Evolutionary conservation across 2,797 vertebrate genomes (phyloP), one percentile per base, ranked within the genome.

Genomic region (Orestias chungarensis): DNA sequence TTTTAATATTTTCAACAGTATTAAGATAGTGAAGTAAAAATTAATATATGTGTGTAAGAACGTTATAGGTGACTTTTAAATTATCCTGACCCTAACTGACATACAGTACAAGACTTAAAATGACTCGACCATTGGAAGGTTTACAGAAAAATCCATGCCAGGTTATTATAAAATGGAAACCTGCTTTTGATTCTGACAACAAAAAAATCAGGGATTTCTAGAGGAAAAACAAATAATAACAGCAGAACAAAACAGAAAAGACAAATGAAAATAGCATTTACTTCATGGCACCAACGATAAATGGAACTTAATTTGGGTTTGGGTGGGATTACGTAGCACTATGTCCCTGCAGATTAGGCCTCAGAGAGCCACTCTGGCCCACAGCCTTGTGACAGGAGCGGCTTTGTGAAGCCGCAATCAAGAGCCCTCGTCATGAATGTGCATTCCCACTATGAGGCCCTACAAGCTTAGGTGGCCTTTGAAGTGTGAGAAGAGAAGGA

Each of bases 401-500:
- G 89, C 85, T 91, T 86, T 85, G 79, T 83, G 78, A 76, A 76
- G 83, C 74, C 74, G 81, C 84, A 90, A 90, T 91, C 84, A 90
- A 90, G 83, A 86, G 79, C 79, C 82, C 86, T 91, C 88, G 84
- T 88, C 88, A 81, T 80, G 80, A 87, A 87, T 86, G 84, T 89
- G 87, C 83, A 80, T 86, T 81, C 82, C 78, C 85, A 79, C 82
- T 80, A 73, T 84, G 83, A 86, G 80, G 80, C 84, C 78, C 83
- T 80, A 79, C 80, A 80, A 89, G 86, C 86, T 87, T 78, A 87
- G 83, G 80, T 78, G 84, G 79, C 78, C 88, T 93, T 92, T 92
- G 91, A 92, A 91, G 90, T 89, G 71, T 52, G 66, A 91, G 80
- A 79, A 82, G 80, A 88, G 81, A 86, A 79, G 84, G 80, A 81